Evolutionary conservation across 1,140 invertebrate genomes (phyloP).

Genomic region (Armadillidium nasatum): DNA sequence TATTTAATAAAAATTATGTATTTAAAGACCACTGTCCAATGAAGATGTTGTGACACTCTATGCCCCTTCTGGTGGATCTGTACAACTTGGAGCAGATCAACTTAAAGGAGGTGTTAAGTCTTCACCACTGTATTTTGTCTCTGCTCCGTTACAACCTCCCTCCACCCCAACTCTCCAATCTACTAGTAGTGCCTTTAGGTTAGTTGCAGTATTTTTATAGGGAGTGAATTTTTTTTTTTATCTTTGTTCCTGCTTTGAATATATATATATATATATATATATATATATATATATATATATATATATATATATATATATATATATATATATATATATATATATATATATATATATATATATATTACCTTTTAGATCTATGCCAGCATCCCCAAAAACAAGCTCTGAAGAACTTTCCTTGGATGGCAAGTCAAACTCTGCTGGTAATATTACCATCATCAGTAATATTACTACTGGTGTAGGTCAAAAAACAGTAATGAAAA

Average conservation of each 20-base stretch:
- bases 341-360: no score
- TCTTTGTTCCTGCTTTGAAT: no score
- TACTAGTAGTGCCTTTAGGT: slow-evolving; percentile 44
- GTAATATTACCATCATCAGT: slow-evolving; percentile 37
- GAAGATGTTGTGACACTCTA: slow-evolving; percentile 43
- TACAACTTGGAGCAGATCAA: slow-evolving; percentile 40
- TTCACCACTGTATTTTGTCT: slow-evolving; percentile 29
- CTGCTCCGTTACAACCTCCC: slow-evolving; percentile 34
- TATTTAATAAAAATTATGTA: no score
- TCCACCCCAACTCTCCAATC: slow-evolving; percentile 36
- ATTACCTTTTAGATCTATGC: slow-evolving; percentile 40
- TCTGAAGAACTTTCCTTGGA: neutral
- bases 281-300: no score
- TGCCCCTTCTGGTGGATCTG: slow-evolving; percentile 35
- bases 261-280: no score
- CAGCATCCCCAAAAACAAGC: slow-evolving; percentile 33
- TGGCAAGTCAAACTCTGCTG: neutral
- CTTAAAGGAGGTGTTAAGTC: slow-evolving; percentile 29
- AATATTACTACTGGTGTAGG: slow-evolving; percentile 29
- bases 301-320: no score
- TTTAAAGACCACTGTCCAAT: slow-evolving; percentile 24
- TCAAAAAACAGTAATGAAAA: slow-evolving; percentile 38
- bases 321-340: no score
- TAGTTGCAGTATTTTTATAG: neutral
- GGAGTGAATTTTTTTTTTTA: neutral